Conservation (phyloP, 1,140 invertebrate species). For the Drosophila aff. region DNA sequence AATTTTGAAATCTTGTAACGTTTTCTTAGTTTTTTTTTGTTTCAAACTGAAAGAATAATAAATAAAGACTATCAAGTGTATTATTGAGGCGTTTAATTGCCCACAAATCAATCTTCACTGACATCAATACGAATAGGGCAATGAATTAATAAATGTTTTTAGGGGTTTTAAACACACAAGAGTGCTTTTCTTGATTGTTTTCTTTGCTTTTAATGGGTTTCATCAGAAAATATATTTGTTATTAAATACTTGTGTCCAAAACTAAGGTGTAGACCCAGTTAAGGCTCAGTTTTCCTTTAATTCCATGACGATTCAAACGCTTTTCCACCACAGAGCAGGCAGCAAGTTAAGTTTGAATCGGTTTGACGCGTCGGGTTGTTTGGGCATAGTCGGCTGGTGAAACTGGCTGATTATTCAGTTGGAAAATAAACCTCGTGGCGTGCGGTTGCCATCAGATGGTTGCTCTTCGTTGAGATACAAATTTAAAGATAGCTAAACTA, state of each 20-base stretch:
- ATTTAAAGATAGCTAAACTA: no score
- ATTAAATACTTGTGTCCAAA: background rate
- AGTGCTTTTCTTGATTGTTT: background rate
- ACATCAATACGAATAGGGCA: background rate
- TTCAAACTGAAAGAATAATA: background rate
- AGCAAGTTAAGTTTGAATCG: constrained; percentile 31
- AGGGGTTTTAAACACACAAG: background rate
- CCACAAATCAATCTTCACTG: constrained; percentile 12
- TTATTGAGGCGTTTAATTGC: constrained; percentile 7
- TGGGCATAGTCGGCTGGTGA: no score
- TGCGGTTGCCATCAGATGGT: no score
- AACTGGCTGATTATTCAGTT: no score
- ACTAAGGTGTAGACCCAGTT: no score
- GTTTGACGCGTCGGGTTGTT: constrained; percentile 10
- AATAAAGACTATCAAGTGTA: constrained; percentile 10
- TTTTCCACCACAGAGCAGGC: constrained; percentile 17
- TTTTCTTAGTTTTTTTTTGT: background rate
- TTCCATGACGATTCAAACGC: background rate
- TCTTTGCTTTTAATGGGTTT: background rate
- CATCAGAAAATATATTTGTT: background rate
- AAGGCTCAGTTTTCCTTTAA: background rate
- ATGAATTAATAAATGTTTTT: background rate
- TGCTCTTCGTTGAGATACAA: no score
- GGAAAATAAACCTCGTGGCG: no score
- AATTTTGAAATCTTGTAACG: constrained; percentile 17